These are phyloP conservation scores for Pseudomugil gertrudae DNA, from an alignment of 2,797 vertebrate species.

Conservation along the genomic window DNA sequence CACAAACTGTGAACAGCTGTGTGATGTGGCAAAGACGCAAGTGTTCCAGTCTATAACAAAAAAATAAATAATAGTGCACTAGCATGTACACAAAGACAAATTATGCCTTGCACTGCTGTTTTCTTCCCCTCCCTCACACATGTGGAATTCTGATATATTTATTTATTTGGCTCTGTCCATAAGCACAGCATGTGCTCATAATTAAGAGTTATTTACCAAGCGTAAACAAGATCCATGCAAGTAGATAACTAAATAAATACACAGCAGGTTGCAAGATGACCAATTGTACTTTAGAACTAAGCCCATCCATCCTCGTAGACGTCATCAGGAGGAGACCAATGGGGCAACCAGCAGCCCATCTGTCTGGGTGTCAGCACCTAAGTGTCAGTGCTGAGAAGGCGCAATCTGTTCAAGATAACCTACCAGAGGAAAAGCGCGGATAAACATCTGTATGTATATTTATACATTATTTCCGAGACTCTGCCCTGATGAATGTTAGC, in stretches of 20 bases:
- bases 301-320: constrained; percentile 72
- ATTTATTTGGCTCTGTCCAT: constrained; percentile 37
- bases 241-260: constrained; percentile 53
- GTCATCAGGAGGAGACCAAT: constrained; percentile 61
- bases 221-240: constrained; percentile 50
- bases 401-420: constrained; percentile 68
- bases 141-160: constrained; percentile 24
- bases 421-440: constrained; percentile 69
- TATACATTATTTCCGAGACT: constrained; percentile 57
- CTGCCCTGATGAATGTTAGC: constrained; percentile 65
- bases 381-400: constrained; percentile 70
- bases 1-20: constrained; percentile 49
- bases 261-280: constrained; percentile 62
- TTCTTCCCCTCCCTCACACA: background rate
- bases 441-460: constrained; percentile 80
- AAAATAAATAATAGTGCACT: constrained; percentile 3
- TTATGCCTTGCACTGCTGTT: constrained; percentile 3
- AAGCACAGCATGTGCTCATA: constrained; percentile 65
- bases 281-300: constrained; percentile 69
- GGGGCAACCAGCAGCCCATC: constrained; percentile 70
- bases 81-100: constrained; percentile 23
- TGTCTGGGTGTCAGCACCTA: constrained; percentile 76
- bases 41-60: constrained; percentile 26
- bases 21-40: constrained; percentile 34
- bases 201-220: constrained; percentile 61